phyloP scores from a whole-genome alignment of 92 coral and sea anemone species.

The Epizoanthus fatuus region DNA sequence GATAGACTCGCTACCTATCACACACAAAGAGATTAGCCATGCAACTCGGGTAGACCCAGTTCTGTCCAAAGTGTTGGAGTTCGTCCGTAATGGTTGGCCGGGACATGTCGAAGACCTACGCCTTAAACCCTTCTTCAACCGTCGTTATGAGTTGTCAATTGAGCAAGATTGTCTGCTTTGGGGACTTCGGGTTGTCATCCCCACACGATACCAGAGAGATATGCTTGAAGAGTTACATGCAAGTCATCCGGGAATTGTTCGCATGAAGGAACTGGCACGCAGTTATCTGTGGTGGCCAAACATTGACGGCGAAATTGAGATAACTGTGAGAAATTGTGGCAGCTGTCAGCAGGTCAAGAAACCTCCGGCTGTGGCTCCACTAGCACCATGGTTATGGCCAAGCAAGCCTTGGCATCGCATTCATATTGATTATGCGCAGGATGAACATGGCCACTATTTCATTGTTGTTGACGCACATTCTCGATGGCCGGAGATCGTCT shows the following conservation, averaged over 20 bases:
- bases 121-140: conserved; percentile 40
- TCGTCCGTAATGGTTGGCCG: conserved; percentile 42
- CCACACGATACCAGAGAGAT: conserved; percentile 17
- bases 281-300: conserved; percentile 53
- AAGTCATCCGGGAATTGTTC: conserved; percentile 48
- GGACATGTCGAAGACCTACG: conserved; percentile 3
- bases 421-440: conserved; percentile 40
- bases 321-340: conserved; percentile 4
- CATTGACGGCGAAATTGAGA: conserved; percentile 19
- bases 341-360: conserved; percentile 27
- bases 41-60: conserved; percentile 41
- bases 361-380: conserved; percentile 41
- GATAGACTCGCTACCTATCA: conserved; percentile 18
- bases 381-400: conserved; percentile 55
- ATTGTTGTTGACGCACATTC: conserved; percentile 48
- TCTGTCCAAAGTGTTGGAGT: conserved; percentile 42
- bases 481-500: conserved; percentile 42
- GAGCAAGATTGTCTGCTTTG: conserved; percentile 51
- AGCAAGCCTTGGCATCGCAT: conserved; percentile 28
- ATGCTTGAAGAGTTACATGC: conserved; percentile 50
- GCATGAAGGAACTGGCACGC: conserved; percentile 48
- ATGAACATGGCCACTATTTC: conserved; percentile 12
- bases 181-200: conserved; percentile 47
- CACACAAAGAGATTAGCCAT: conserved; percentile 36
- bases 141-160: conserved; percentile 18